Base-by-base conservation (phyloP, 2,888 invertebrate genomes). In the Loripinus fragilis region DNA sequence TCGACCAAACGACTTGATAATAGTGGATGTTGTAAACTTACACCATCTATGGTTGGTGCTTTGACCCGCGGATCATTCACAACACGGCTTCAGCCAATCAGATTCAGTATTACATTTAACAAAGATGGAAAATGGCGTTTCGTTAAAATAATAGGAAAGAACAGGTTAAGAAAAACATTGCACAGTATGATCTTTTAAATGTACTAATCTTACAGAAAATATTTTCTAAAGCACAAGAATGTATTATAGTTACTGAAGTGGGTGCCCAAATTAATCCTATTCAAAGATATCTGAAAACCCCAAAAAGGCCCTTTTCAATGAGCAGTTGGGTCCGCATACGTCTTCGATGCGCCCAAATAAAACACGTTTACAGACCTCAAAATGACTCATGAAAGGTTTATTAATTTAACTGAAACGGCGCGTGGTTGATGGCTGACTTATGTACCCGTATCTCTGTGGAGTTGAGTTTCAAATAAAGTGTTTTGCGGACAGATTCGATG, bases 11-110 rank as follows among this genome's bases (percentile, higher is more conserved):
- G 60, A 60, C 60, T 33, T 60, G 60, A 60, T 60, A 33, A 60
- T 60, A 60, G 33, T 17, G 71, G 65, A 55, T 73, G 70, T 72
- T 74, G 83, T 81, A 84, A 84, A 48, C 48, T 41, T 76, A 84
- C 50, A 76, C 81, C 83, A 67, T 55, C 17, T 30, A 23, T 25
- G 12, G 28, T 20, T 42, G 48, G 48, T 23, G 30, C 20, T 68
- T 20, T 45, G 42, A 60, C 60, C 60, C 33, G 17, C 28, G 23
- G 60, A 28, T 60, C 33, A 33, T 15, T 28, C 20, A 1, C 33
- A 17, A 23, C 33, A 33, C 20, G 60, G 33, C 10, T 30, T 60
- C 15, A 33, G 33, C 60, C 60, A 60, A 60, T 60, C 60, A 1
- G 30, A 3, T 30, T 60, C 33, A 60, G 1, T 33, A 33, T 20